These are phyloP conservation scores for Falco punctatus DNA, from an alignment of 2,113 vertebrate species.

Conservation along the genomic window DNA sequence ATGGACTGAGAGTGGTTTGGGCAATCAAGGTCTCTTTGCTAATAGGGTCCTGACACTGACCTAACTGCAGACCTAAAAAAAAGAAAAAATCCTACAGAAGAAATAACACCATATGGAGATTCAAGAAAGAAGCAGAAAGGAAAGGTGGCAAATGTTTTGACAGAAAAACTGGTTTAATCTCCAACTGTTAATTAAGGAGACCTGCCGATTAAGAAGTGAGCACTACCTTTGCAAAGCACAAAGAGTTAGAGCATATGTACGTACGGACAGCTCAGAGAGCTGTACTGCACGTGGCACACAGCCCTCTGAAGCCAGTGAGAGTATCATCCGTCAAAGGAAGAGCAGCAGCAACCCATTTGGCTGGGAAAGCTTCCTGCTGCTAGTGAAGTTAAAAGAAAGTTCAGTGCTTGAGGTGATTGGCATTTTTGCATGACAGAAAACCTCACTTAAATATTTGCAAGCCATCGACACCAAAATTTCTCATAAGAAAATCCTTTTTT, in stretches of 20 bases:
- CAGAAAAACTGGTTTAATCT: not conserved
- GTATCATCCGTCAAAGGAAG: not conserved
- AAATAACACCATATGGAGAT: not conserved
- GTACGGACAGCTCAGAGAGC: not conserved
- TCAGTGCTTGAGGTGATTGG: not conserved
- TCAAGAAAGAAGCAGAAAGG: not conserved
- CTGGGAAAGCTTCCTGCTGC: conserved; percentile 13
- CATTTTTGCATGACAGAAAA: not conserved
- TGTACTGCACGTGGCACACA: not conserved
- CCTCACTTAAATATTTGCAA: not conserved
- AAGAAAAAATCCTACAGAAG: not conserved
- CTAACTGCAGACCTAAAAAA: not conserved
- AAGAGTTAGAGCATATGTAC: not conserved
- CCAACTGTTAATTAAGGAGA: not conserved
- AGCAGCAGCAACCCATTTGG: conserved; percentile 12
- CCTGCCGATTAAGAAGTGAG: not conserved
- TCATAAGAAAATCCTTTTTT: not conserved
- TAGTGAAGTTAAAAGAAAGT: not conserved
- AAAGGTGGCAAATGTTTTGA: not conserved
- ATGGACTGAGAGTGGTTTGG: not conserved
- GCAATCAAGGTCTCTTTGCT: not conserved
- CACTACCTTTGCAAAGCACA: not conserved
- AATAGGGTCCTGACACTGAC: not conserved
- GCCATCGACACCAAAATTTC: not conserved
- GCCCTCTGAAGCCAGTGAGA: not conserved